These are phyloP conservation scores for Cancer borealis DNA, from an alignment of 2,888 invertebrate species.

Conservation along the genomic window DNA sequence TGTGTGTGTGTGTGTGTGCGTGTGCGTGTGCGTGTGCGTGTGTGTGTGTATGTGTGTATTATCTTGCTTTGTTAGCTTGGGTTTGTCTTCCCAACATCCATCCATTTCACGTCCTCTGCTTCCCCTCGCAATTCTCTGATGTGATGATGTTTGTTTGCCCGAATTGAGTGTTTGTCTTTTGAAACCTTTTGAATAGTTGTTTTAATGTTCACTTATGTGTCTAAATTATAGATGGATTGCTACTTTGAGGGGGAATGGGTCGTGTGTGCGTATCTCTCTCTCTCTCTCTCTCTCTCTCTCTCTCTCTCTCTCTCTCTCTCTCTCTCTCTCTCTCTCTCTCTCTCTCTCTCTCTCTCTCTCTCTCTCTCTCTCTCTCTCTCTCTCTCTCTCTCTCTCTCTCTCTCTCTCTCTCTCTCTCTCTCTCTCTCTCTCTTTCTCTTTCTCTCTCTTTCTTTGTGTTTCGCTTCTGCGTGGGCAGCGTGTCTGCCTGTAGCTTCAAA, in stretches of 20 bases:
- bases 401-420: conserved; percentile 33
- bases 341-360: background rate
- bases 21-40: background rate
- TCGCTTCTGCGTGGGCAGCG: background rate
- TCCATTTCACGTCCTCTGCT: background rate
- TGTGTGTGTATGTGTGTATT: background rate
- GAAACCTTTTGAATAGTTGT: background rate
- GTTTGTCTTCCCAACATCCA: background rate
- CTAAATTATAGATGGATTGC: background rate
- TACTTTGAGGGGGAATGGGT: background rate
- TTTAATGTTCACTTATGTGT: background rate
- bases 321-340: background rate
- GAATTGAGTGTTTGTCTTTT: background rate
- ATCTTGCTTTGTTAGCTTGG: conserved; percentile 17
- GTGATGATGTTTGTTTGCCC: background rate
- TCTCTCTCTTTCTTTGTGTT: background rate
- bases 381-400: background rate
- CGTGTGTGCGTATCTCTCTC: too few relatives aligned
- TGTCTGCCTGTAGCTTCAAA: background rate
- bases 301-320: background rate
- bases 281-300: too few relatives aligned
- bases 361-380: conserved; percentile 16
- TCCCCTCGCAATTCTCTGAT: background rate
- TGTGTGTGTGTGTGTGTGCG: conserved; percentile 5
- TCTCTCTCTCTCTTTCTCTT: conserved; percentile 23